Base-by-base conservation (phyloP, 2,113 vertebrate genomes). In the Ctenodactylus gundi region DNA sequence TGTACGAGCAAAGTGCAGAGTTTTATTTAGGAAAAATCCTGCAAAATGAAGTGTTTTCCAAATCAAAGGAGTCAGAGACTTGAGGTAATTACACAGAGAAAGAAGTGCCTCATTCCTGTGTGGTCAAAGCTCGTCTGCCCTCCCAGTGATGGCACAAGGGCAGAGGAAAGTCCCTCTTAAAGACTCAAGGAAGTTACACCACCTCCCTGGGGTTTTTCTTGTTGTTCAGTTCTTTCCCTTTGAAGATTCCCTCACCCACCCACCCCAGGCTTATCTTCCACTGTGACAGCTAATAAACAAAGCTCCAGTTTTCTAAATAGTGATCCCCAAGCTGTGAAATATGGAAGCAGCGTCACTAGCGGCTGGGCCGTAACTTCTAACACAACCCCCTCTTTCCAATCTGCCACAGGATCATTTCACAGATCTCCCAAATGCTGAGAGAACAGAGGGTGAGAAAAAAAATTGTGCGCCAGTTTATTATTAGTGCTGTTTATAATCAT, bases 1-100 rank as follows among this genome's bases (percentile, higher is more conserved):
- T 77, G 12, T 49, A 31, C 23, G n/a, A 65, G 84, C 68, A 44
- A 88, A 93, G 65, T 65, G 7, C 49, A 62, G 51, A 46, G 70
- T 72, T 84, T 95, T 76, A 85, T 91, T 77, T 46, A 84, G 93
- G 81, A 90, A 94, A 89, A 83, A 87, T 64, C 68, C 31, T 62
- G n/a, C 46, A 86, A 84, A 89, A 89, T 76, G 49, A 89, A 93
- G 25, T 92, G 17, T 39, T 89, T 91, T 83, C 44, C 21, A 78
- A 91, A 70, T 7, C 62, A 39, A 68, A 44, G n/a, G 44, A 83
- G 57, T 65, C 75, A 89, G 75, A 93, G 39, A 58, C 27, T 21
- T 15, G 27, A 65, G 60, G 49, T 49, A 72, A 72, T 72, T 39
- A 90, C 85, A 87, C 58, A 20, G 44, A 82, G 68, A 77, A 90